These are phyloP conservation scores for Isotomurus palustris DNA, from an alignment of 2,888 invertebrate species.

Conservation along the genomic window DNA sequence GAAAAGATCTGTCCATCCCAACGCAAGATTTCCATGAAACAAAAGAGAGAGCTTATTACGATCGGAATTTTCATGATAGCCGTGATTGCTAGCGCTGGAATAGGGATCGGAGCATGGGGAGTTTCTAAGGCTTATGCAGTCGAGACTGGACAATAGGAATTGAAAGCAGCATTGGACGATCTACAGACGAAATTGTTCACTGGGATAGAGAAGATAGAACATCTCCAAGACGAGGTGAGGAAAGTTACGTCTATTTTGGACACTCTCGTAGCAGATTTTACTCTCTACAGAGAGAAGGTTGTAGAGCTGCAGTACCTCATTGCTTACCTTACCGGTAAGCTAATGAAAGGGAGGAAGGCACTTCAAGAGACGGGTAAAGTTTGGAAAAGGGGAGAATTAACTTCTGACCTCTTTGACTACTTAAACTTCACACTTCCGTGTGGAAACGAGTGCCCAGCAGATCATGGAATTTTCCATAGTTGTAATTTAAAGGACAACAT, in stretches of 20 bases:
- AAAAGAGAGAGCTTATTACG: not conserved
- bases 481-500: slow-evolving; percentile 5
- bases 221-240: not conserved
- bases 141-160: not conserved
- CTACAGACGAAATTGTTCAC: slow-evolving; percentile 1
- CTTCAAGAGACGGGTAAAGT: slow-evolving; percentile 3
- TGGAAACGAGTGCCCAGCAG: slow-evolving; percentile 3
- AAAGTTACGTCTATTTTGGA: not conserved
- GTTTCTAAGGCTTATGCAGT: not conserved
- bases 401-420: slow-evolving; percentile 9
- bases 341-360: slow-evolving; percentile 2
- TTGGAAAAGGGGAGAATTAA: slow-evolving; percentile 8
- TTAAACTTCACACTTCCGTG: slow-evolving; percentile 16
- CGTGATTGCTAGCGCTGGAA: not conserved
- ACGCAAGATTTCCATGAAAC: not conserved
- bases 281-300: too few species aligned
- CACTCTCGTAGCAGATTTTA: not conserved
- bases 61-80: not conserved
- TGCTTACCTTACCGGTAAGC: slow-evolving; percentile 1
- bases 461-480: slow-evolving; percentile 19
- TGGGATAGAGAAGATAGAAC: not conserved
- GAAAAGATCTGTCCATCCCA: slow-evolving; percentile 1
- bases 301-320: slow-evolving; percentile 9
- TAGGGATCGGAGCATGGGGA: not conserved
- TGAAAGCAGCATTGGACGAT: not conserved